phyloP scores from a whole-genome alignment of 2,113 vertebrate genomes.

The Pluvianellus socialis region DNA sequence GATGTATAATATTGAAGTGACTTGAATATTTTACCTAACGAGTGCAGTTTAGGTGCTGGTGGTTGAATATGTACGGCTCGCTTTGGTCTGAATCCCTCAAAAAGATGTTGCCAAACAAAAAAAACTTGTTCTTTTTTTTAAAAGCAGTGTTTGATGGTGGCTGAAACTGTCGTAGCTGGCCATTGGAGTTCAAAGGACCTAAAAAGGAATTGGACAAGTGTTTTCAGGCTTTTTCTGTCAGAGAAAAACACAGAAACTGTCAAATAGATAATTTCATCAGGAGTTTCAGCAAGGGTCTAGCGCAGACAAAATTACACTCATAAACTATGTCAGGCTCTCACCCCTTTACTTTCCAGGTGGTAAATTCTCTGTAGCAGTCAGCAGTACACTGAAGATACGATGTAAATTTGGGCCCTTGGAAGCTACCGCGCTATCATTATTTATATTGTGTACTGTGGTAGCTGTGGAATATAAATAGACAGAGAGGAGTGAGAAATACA shows the following conservation, averaged over 20 bases:
- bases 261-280: neutral
- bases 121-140: neutral
- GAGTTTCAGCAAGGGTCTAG: neutral
- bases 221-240: too few species aligned
- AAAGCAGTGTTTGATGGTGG: neutral
- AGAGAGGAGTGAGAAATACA: neutral
- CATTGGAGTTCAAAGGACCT: neutral
- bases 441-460: neutral
- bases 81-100: neutral
- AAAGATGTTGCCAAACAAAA: neutral
- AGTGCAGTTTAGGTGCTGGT: neutral
- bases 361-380: neutral
- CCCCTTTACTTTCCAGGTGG: neutral
- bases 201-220: neutral
- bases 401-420: neutral
- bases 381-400: too few species aligned
- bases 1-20: neutral
- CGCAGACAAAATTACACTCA: neutral
- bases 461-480: neutral
- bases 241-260: neutral
- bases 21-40: neutral
- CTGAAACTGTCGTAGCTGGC: neutral
- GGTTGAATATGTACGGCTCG: neutral
- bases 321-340: neutral
- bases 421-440: accelerated